Base-by-base conservation (phyloP, 2,888 invertebrate genomes). In the Rhamnusium bicolor region DNA sequence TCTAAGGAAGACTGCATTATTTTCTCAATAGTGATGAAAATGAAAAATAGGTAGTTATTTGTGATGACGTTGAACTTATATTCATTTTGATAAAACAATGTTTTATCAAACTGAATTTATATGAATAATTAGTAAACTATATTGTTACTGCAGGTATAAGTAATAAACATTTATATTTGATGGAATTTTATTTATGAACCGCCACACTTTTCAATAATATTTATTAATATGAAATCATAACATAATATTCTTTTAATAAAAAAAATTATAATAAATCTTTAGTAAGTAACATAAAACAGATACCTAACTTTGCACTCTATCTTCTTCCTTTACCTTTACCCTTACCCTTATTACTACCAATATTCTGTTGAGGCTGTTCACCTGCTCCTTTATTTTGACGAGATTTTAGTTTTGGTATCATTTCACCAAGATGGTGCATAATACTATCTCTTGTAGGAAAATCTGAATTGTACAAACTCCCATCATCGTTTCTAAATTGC, bases 401-500 rank as follows among this genome's bases (percentile, higher is more conserved):
- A 10, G 93, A 91, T 87, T 98, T 98, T 75, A 98, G 88, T 87
- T 97, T 97, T 0, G 98, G 98, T 85, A 98, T 98, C 86, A 93
- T 95, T 81, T 93, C 92, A 16, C 95, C 95, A 74, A 97, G 89
- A 86, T 94, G 93, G 68, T 91, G 85, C 90, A 98, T 91, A 1
- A 98, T 85, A 54, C 95, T 92, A 79, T 96, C 94, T 78, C 97
- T 92, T 0, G 93, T 92, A 0, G 94, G 90, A 83, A 94, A 94
- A 47, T 93, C 92, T 0, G 92, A 86, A 85, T 94, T 93, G 27
- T 93, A 89, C 0, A 94, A 92, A 18, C 92, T 89, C 0, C 96
- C 97, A 88, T 98, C 96, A 85, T 97, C 96, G 87, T 96, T 95
- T 86, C 94, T 96, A 73, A 99, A 88, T 85, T 99, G 98, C 0